Conservation (phyloP, 2,888 invertebrate genomes). For the Atethmia centrago region DNA sequence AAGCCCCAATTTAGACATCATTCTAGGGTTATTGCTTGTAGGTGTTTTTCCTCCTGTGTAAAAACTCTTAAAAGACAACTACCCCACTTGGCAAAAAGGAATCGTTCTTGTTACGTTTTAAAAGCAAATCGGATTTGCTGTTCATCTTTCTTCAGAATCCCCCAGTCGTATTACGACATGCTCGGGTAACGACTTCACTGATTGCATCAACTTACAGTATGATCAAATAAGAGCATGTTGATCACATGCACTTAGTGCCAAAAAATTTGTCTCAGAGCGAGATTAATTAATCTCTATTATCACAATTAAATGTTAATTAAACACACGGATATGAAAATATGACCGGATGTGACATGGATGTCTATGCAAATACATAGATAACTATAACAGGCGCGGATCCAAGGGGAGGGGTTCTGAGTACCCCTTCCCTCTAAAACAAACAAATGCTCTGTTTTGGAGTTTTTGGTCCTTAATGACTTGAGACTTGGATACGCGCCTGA, state of each 20-base stretch:
- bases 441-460: conserved; percentile 24
- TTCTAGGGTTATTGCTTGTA: conserved; percentile 7
- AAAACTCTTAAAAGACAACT: conserved; percentile 6
- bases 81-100: conserved; percentile 7
- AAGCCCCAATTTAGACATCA: background rate
- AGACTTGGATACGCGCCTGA: conserved; percentile 42
- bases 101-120: conserved; percentile 25
- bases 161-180: conserved; percentile 7
- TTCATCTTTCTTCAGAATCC: conserved; percentile 1
- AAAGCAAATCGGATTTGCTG: conserved; percentile 27
- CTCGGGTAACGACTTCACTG: background rate
- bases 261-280: conserved; percentile 2
- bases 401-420: conserved; percentile 16
- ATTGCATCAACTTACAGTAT: background rate
- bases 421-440: conserved; percentile 32
- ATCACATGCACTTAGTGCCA: conserved; percentile 3
- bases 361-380: conserved; percentile 37
- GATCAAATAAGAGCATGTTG: no score
- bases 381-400: conserved; percentile 36
- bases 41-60: conserved; percentile 5
- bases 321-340: conserved; percentile 15
- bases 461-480: background rate
- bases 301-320: background rate
- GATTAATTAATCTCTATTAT: background rate
- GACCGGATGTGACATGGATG: conserved; percentile 11